A percentile compares a stretch with the other conserved stretches of the same genome.
Conservation (phyloP, 2,113 vertebrate species). For the Nematolebias whitei region DNA sequence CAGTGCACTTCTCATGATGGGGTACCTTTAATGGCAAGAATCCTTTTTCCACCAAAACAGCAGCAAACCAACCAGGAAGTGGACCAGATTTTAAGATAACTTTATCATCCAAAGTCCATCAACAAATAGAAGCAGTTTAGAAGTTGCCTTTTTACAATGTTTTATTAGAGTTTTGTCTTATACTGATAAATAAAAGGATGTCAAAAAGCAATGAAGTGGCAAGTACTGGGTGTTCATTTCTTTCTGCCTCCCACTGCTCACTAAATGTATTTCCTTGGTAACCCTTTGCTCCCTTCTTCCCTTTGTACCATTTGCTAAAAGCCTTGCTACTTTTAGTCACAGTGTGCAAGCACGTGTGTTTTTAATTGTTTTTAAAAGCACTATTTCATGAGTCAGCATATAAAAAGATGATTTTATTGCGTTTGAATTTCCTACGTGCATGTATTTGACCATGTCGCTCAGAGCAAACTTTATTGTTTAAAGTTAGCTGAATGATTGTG, state of each 20-base stretch:
- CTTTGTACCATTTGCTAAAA: constrained; percentile 45
- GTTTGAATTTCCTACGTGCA: neutral
- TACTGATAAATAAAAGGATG: constrained; percentile 31
- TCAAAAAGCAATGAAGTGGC: constrained; percentile 37
- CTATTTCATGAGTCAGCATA: constrained; percentile 15
- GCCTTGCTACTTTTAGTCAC: constrained; percentile 31
- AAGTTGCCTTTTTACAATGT: neutral
- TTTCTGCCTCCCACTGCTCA: constrained; percentile 14
- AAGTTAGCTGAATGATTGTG: constrained; percentile 13
- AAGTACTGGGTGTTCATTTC: constrained; percentile 50
- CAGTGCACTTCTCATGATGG: too few species aligned
- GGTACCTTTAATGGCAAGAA: too few species aligned
- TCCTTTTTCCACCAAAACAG: too few species aligned
- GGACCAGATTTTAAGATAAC: too few species aligned
- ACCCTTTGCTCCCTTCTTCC: constrained; percentile 20
- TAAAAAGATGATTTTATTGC: neutral
- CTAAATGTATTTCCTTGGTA: constrained; percentile 28
- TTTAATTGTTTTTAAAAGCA: constrained; percentile 18
- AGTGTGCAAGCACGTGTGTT: constrained; percentile 30
- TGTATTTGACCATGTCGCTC: neutral
- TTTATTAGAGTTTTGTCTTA: constrained; percentile 8
- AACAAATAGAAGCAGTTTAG: constrained; percentile 5
- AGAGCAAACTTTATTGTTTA: neutral
- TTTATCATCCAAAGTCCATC: too few species aligned
- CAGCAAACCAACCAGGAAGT: too few species aligned